Conservation (phyloP, 2,113 vertebrate genomes). For the Okapia johnstoni region DNA sequence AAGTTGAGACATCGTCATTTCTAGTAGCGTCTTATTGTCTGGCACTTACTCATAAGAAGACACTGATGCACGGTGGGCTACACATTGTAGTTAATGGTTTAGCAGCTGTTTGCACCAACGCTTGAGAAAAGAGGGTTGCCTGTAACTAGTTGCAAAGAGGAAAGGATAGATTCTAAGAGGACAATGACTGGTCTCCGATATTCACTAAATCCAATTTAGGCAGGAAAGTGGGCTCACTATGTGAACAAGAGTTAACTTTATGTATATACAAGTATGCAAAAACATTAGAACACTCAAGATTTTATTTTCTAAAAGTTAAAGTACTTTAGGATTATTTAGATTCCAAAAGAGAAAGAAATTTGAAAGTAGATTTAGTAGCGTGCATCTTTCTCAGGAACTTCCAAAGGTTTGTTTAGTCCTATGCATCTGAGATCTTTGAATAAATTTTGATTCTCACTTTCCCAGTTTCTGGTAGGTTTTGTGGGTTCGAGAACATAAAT, state of each 20-base stretch:
- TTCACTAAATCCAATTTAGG: not conserved
- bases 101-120: not conserved
- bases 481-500: not conserved
- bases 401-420: not conserved
- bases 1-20: not conserved
- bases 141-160: not conserved
- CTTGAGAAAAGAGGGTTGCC: not conserved
- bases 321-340: not conserved
- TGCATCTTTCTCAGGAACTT: not conserved
- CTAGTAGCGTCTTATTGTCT: not conserved
- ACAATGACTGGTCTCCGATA: not conserved
- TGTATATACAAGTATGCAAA: not conserved
- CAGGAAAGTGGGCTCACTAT: not conserved
- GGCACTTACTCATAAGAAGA: not conserved
- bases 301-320: conserved; percentile 7
- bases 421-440: not conserved
- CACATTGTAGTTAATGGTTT: not conserved
- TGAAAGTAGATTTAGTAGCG: not conserved
- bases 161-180: not conserved
- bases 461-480: not conserved
- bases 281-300: not conserved
- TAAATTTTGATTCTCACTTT: not conserved
- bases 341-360: not conserved
- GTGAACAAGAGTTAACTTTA: not conserved
- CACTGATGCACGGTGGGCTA: not conserved